Evolutionary conservation across 2,888 invertebrate genomes (phyloP), one percentile per base, ranked within the genome.

Genomic region (Gonocerus acuteangulatus): DNA sequence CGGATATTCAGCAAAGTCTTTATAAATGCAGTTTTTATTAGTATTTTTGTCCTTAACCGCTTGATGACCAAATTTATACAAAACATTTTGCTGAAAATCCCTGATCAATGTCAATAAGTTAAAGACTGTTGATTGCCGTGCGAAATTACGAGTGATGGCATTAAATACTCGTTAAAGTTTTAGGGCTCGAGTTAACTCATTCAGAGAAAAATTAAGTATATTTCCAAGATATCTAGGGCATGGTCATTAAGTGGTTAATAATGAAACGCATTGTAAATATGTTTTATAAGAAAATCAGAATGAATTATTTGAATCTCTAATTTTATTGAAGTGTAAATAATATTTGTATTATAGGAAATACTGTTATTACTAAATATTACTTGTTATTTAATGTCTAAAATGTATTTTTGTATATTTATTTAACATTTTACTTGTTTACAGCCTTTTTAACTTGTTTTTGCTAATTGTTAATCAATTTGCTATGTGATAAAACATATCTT

Each of bases 401-500:
- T 48, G 57, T 62, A 44, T 49, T 57, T 56, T 57, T 48, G 57
- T 62, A 49, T 44, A 58, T 57, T 62, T 57, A 49, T 62, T 48
- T 48, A 56, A 54, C 32, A 22, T 48, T 16, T 27, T 59, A 59
- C 21, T 34, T 34, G 11, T 16, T 48, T 36, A 45, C 19, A 57
- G 45, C 45, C 57, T 47, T 59, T 48, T 48, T 59, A 48, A 48
- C 48, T 44, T 27, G 36, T 59, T 59, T 19, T 27, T 48, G 48
- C 36, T 48, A 32, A 32, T 27, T 48, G 21, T 19, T 32, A 34
- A 59, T 36, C 32, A 36, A 39, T 59, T 59, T 57, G 62, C 62
- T 58, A 62, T 62, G 62, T 62, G 62, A 62, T 62, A 62, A 54
- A n/a, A 6, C 44, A 34, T 61, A 56, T 47, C 45, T 52, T 61